phyloP scores from a whole-genome alignment of 2,797 vertebrate genomes.

The Chiloscyllium punctatum region DNA sequence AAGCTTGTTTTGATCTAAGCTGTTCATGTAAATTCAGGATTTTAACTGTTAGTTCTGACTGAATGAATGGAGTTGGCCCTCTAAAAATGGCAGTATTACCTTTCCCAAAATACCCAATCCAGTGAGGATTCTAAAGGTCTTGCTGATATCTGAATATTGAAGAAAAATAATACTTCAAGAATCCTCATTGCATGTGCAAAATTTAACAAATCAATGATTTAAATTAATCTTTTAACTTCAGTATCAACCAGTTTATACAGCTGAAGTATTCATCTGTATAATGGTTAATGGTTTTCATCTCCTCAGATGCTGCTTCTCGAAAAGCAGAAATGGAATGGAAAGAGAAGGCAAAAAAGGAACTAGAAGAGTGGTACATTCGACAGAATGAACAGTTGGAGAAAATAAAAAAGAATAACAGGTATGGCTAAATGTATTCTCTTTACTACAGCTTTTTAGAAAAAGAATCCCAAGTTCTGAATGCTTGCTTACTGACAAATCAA shows the following conservation, averaged over 20 bases:
- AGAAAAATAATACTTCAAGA: too few species aligned
- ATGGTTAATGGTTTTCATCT: background rate
- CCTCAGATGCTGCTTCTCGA: conserved; percentile 83
- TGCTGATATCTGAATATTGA: background rate
- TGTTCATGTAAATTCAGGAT: too few species aligned
- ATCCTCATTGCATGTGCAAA: too few species aligned
- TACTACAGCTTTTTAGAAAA: background rate
- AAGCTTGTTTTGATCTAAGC: too few species aligned
- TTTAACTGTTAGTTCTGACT: too few species aligned
- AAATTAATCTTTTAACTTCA: background rate
- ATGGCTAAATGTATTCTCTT: conserved; percentile 13
- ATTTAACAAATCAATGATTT: too few species aligned
- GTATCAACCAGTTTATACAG: background rate
- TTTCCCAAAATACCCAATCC: too few species aligned
- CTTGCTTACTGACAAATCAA: background rate
- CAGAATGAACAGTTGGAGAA: conserved; percentile 96
- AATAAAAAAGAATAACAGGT: conserved; percentile 95
- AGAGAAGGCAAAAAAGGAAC: conserved; percentile 89
- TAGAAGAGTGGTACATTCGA: conserved; percentile 94
- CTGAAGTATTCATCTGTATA: background rate
- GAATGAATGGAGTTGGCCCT: too few species aligned
- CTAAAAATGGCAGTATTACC: too few species aligned
- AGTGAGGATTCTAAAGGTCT: background rate
- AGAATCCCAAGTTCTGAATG: background rate
- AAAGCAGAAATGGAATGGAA: conserved; percentile 85